Evolutionary conservation across 2,888 invertebrate genomes (phyloP).

Genomic region (Agriopis marginaria): DNA sequence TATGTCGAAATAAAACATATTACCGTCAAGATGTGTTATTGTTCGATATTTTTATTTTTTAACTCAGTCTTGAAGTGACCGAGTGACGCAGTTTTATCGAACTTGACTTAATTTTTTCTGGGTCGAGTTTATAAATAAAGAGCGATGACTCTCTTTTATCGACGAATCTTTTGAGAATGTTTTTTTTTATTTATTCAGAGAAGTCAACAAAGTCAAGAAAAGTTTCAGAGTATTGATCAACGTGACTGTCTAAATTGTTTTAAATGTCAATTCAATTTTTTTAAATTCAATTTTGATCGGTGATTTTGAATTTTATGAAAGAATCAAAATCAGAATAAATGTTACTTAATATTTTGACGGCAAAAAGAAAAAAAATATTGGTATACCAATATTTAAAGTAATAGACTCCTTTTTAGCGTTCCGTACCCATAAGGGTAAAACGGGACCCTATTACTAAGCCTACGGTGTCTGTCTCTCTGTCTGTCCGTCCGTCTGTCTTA

Average conservation of each 20-base stretch:
- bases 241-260: constrained; percentile 9
- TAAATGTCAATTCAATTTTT: not conserved
- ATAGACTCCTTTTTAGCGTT: too few species aligned
- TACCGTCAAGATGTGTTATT: too few species aligned
- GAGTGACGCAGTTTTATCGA: constrained; percentile 61
- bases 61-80: constrained; percentile 32
- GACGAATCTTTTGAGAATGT: constrained; percentile 23
- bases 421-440: too few species aligned
- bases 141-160: constrained; percentile 22
- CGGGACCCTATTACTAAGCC: too few species aligned
- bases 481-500: too few species aligned
- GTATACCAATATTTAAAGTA: too few species aligned
- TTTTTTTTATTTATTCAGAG: not conserved
- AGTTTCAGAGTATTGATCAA: not conserved
- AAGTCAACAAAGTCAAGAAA: too few species aligned
- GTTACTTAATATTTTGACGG: too few species aligned
- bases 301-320: too few species aligned
- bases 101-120: constrained; percentile 73
- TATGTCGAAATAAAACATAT: not conserved
- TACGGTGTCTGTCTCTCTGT: too few species aligned
- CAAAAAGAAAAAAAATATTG: too few species aligned
- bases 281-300: not conserved
- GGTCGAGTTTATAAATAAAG: constrained; percentile 56
- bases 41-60: not conserved
- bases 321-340: too few species aligned